Evolutionary conservation across 2,888 invertebrate species (phyloP).

Genomic region (Thecophora atra): DNA sequence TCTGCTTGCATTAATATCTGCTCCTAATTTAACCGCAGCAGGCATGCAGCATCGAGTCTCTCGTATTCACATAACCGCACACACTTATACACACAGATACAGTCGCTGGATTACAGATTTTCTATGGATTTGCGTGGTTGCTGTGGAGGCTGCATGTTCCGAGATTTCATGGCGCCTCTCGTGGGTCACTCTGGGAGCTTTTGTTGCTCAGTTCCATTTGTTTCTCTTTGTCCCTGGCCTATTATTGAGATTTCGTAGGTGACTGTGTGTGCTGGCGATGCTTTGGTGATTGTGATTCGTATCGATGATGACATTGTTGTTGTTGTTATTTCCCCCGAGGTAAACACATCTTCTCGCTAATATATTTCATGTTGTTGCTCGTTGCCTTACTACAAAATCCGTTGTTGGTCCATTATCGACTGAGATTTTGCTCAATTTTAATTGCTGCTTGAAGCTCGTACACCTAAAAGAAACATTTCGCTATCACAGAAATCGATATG

Average conservation of each 20-base stretch:
- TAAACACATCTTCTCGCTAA: too few relatives aligned
- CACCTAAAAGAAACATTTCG: background rate
- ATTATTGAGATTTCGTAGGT: background rate
- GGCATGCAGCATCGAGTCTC: background rate
- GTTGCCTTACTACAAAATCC: too few relatives aligned
- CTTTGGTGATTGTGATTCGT: too few relatives aligned
- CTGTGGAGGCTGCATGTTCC: constrained; percentile 8
- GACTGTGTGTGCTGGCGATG: too few relatives aligned
- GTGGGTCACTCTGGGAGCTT: too few relatives aligned
- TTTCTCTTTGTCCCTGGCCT: background rate
- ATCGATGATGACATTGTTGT: too few relatives aligned
- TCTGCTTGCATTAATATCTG: background rate
- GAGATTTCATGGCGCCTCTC: background rate
- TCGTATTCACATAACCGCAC: background rate
- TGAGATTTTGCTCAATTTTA: background rate
- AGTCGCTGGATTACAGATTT: constrained; percentile 16
- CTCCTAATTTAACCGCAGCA: constrained; percentile 21
- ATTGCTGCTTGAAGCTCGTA: background rate
- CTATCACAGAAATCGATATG: too few relatives aligned
- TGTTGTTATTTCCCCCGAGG: too few relatives aligned
- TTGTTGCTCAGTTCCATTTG: too few relatives aligned
- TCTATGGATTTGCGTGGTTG: constrained; percentile 15
- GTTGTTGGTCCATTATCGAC: background rate
- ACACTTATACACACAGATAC: background rate
- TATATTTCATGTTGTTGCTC: too few relatives aligned